Percentiles rank a stretch among this genome's conserved stretches.
Conservation (phyloP, 2,113 vertebrate genomes). For the Colinus virginianus region DNA sequence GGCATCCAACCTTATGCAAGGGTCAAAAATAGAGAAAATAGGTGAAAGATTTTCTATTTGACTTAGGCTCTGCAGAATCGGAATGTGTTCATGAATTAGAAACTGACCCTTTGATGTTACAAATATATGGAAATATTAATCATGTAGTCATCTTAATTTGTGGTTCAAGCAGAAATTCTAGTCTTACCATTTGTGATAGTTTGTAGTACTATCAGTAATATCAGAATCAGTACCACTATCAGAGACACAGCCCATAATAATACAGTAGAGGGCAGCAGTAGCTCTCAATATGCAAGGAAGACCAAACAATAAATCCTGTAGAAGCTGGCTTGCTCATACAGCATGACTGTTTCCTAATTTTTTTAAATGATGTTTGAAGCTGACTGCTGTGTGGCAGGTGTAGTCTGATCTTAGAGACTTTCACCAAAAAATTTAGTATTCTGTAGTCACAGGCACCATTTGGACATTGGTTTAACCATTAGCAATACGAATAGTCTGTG, state of each 20-base stretch:
- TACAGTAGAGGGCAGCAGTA: slow-evolving; percentile 70
- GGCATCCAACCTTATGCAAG: not conserved
- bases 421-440: not conserved
- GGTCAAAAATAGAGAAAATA: not conserved
- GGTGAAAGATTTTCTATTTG: not conserved
- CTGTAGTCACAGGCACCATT: not conserved
- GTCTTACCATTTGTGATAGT: not conserved
- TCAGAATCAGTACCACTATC: not conserved
- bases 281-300: not conserved
- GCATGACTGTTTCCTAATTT: not conserved
- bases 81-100: not conserved
- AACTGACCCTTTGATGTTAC: not conserved
- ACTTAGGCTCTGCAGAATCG: not conserved
- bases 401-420: not conserved
- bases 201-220: not conserved
- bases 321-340: not conserved
- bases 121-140: not conserved
- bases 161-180: not conserved
- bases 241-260: not conserved
- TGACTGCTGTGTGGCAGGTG: not conserved
- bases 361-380: not conserved
- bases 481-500: not conserved
- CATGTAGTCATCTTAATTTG: accelerated
- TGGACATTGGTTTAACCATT: not conserved
- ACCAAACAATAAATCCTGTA: not conserved